Percentiles rank a stretch among this genome's conserved stretches.
These are phyloP conservation scores for Syrmaticus mikado DNA, from an alignment of 2,113 vertebrate genomes.

Conservation along the genomic window DNA sequence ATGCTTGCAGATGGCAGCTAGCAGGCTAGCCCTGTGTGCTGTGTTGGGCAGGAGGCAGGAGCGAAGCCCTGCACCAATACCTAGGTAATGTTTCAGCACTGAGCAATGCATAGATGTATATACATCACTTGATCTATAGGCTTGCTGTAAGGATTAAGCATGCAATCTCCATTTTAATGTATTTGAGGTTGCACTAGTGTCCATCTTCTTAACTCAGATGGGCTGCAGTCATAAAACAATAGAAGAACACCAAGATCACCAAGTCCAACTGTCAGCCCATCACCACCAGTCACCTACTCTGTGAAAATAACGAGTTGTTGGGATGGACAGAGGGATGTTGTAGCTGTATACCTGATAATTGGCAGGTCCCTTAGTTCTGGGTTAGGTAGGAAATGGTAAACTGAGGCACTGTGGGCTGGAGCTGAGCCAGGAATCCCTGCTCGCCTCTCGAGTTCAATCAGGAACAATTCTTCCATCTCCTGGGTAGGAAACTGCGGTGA, in stretches of 20 bases:
- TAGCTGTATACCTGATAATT: neutral
- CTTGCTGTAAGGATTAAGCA: neutral
- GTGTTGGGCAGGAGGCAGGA: neutral
- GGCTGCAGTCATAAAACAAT: neutral
- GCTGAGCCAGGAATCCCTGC: neutral
- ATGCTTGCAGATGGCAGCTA: neutral
- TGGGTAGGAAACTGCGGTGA: neutral
- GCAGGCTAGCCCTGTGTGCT: neutral
- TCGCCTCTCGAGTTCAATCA: neutral
- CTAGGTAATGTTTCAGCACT: neutral
- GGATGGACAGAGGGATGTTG: neutral
- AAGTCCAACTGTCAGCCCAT: too few relatives aligned
- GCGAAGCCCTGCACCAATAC: neutral
- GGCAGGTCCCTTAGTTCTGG: neutral
- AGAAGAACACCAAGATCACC: too few relatives aligned
- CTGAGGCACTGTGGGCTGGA: neutral
- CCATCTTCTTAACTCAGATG: neutral
- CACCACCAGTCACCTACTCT: too few relatives aligned
- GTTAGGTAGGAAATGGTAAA: neutral
- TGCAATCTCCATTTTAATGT: neutral
- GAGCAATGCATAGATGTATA: neutral
- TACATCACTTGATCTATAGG: too few relatives aligned
- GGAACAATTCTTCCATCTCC: neutral
- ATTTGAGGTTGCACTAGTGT: neutral
- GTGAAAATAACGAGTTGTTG: neutral